Base-by-base conservation (phyloP, 2,888 invertebrate genomes). In the Meghimatium bilineatum region DNA sequence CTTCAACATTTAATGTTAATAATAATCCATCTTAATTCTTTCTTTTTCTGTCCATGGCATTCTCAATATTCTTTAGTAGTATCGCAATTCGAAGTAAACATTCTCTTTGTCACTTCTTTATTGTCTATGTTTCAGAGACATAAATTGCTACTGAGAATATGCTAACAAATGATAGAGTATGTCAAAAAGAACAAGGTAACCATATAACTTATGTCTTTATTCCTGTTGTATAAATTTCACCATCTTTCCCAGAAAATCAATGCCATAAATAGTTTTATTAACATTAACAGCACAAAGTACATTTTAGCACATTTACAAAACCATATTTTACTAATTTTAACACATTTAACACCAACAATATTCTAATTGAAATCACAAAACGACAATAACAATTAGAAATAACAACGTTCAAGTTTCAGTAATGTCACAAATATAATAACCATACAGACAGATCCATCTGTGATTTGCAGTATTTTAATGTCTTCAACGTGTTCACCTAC, bases 341-440 rank as follows among this genome's bases (percentile, higher is more conserved):
- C 60, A 60, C 49, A 44, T 26, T 74, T 74, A 69, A 14, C 1
- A 32, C 26, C 32, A 69, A 23, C 17, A 69, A n/a, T 36, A 74
- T 44, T n/a, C 72, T 49, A 5, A 60, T 63, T 60, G 12, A 5
- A 60, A 38, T 38, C 14, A 14, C 36, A 76, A 63, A 36, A 60
- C 14, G 32, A 34, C 20, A 26, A 29, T 63, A 60, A 60, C 17
- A 44, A n/a, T 76, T 56, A 14, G n/a, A 44, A 49, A 1, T 74
- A 29, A 49, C 44, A n/a, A 49, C 44, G 26, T 74, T n/a, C 26
- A 49, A 10, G 44, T 44, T 74, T 74, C 72, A 49, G 49, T 29
- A 74, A 49, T n/a, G 72, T 17, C 72, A 49, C n/a, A 74, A 29
- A 26, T 49, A 74, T 49, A 49, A 74, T 49, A 74, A 38, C 29